These are phyloP conservation scores for Raja brachyura DNA, from an alignment of 2,113 vertebrate genomes.

Conservation along the genomic window DNA sequence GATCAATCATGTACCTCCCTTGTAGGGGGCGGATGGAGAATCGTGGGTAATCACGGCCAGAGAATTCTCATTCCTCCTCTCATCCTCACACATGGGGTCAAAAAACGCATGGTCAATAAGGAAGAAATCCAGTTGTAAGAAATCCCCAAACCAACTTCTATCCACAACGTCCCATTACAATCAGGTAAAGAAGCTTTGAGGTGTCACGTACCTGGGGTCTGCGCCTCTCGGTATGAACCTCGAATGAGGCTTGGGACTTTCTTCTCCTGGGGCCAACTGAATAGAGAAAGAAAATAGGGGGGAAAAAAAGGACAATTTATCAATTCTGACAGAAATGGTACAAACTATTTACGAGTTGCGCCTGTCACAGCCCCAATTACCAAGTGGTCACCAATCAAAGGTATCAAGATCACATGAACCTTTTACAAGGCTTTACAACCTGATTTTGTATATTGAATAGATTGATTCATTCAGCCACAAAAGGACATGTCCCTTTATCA, in stretches of 20 bases:
- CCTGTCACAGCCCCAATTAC: neutral
- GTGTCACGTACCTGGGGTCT: neutral
- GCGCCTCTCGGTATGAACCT: neutral
- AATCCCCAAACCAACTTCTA: neutral
- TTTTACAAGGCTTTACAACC: neutral
- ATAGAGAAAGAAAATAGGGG: neutral
- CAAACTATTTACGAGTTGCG: neutral
- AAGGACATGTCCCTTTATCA: neutral
- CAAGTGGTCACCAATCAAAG: neutral
- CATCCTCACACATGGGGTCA: neutral
- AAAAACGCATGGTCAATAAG: neutral
- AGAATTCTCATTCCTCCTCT: neutral
- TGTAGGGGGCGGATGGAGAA: neutral
- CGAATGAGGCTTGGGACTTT: conserved; percentile 6
- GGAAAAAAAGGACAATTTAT: neutral
- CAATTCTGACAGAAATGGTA: neutral
- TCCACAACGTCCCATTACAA: too few species aligned
- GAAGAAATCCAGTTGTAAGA: neutral
- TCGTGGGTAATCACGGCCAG: neutral
- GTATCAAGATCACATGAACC: neutral
- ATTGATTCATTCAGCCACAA: neutral
- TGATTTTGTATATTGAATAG: neutral
- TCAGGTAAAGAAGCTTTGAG: neutral
- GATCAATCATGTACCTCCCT: neutral
- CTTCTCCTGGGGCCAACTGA: neutral